Base-by-base conservation (phyloP, 2,113 vertebrate species). In the Oncorhynchus gorbuscha region DNA sequence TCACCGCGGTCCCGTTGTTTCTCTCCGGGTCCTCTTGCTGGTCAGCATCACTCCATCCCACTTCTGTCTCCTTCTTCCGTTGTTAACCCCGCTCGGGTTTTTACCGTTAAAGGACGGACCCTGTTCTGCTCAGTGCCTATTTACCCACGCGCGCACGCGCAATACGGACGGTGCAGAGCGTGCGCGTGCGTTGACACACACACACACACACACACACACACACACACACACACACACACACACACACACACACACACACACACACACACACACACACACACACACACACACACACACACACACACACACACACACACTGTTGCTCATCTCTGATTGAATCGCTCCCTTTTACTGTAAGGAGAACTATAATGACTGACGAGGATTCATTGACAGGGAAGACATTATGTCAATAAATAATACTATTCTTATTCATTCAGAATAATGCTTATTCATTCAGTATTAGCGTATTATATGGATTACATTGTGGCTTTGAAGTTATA, bases 121-220 rank as follows among this genome's bases (percentile, higher is more conserved):
- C 71, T 32, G 59, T 69, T 79, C 68, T 28, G 18, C 68, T 55
- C 75, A 7, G 71, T 39, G 48, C 67, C 26, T 20, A 70, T 65
- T 69, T 18, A 77, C 67, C 58, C 67, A 77, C 67, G 79, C 75
- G 75, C 72, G 59, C 59, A 12, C 51, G 70, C 55, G 75, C 59
- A 48, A 32, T 18, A 58, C 5, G 14, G 39, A 32, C 28, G 30
- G n/a, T 59, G 35, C 59, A 5, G 32, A 9, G 20, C 67, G 18
- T 18, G 66, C 59, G 59, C 65, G 30, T 35, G n/a, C 59, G 5
- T 22, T 22, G 3, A 20, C 58, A 61, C 16, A 61, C 58, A 61
- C 58, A 59, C 58, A 49, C 58, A n/a, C 58, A 20, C 58, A 18
- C 58, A 59, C 58, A 59, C 58, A 59, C 58, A 59, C 58, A 59